Percentiles rank a stretch among this genome's conserved stretches.
These are phyloP conservation scores for Eucidaris tribuloides DNA, from an alignment of 35 echinoderm and acorn worm genomes.

Conservation along the genomic window DNA sequence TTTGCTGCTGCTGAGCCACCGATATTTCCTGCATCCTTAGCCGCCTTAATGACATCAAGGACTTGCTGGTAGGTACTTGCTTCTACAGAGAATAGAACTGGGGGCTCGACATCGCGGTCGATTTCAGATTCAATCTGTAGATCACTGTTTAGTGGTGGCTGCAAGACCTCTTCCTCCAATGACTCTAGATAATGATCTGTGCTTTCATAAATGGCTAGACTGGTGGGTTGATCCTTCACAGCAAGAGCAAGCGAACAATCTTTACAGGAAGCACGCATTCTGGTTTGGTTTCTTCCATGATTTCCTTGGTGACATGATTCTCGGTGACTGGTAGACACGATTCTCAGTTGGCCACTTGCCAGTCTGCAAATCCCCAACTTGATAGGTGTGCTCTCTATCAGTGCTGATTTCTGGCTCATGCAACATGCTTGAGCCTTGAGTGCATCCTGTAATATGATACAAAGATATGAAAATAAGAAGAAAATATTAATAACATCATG, in stretches of 20 bases:
- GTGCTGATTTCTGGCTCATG: too few species aligned
- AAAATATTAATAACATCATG: too few species aligned
- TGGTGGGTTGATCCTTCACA: background rate
- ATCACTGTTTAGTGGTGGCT: background rate
- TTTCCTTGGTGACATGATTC: background rate
- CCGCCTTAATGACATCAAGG: conserved; percentile 5
- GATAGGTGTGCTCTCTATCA: too few species aligned
- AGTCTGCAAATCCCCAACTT: background rate
- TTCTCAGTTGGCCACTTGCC: conserved; percentile 3
- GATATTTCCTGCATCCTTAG: conserved; percentile 11
- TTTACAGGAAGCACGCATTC: background rate
- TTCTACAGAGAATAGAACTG: conserved; percentile 40
- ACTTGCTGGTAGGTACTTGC: conserved; percentile 13
- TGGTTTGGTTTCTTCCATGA: background rate
- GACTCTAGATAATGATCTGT: too few species aligned
- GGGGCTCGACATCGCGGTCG: conserved; percentile 13
- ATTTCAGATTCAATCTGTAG: background rate
- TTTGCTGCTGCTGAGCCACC: conserved; percentile 25
- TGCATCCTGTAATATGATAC: too few species aligned
- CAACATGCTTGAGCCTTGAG: too few species aligned
- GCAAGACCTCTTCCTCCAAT: background rate
- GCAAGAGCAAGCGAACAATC: background rate
- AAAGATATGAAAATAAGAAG: too few species aligned
- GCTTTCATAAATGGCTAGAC: background rate
- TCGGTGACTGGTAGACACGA: background rate